Evolutionary conservation across 2,888 invertebrate species (phyloP).

Genomic region (Acronicta alni): DNA sequence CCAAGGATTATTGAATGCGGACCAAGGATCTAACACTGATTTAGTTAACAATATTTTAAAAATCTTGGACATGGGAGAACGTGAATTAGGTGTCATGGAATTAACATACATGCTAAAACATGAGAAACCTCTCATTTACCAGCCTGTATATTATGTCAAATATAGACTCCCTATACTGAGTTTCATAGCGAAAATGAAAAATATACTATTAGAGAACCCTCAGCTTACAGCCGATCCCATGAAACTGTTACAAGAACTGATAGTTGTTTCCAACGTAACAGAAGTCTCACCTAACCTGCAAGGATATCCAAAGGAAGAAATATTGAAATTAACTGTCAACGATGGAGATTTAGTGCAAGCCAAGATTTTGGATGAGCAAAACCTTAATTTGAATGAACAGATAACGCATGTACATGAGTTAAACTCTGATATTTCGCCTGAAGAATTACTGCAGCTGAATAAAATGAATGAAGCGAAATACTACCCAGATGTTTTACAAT

Average conservation of each 20-base stretch:
- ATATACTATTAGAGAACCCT: constrained; percentile 61
- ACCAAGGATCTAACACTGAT: constrained; percentile 51
- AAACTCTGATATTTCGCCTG: constrained; percentile 59
- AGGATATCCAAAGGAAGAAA: constrained; percentile 62
- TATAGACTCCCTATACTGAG: constrained; percentile 71
- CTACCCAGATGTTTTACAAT: constrained; percentile 16
- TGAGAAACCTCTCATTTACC: constrained; percentile 65
- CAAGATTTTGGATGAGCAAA: constrained; percentile 62
- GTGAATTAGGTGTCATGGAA: constrained; percentile 65
- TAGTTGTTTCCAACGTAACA: constrained; percentile 63
- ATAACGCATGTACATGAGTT: constrained; percentile 56
- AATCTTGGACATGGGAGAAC: constrained; percentile 64
- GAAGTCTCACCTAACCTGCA: constrained; percentile 68
- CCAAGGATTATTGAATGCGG: constrained; percentile 41
- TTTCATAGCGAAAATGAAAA: constrained; percentile 62
- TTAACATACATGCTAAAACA: constrained; percentile 74
- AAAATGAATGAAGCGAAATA: constrained; percentile 37
- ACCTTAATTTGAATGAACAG: constrained; percentile 53
- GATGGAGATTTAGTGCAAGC: constrained; percentile 72
- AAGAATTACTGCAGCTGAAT: constrained; percentile 47
- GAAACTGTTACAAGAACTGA: constrained; percentile 66
- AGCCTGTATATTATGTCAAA: constrained; percentile 75
- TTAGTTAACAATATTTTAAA: constrained; percentile 60
- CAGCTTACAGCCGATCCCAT: constrained; percentile 59
- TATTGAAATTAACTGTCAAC: constrained; percentile 62